Base-by-base conservation (phyloP, 1,140 invertebrate genomes). In the Nasonia vitripennis region DNA sequence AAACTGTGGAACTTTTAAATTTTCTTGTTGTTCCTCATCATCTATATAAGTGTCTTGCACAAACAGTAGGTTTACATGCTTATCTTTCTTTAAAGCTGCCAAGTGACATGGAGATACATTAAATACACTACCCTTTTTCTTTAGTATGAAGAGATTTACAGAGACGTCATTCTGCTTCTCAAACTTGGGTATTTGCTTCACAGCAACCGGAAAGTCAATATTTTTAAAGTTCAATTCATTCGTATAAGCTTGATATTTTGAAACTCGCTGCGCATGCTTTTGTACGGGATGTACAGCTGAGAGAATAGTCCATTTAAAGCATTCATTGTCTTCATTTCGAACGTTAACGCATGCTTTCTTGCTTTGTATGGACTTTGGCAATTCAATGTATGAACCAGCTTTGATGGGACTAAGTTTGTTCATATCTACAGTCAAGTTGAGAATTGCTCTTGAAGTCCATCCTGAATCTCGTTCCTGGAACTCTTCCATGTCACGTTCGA, bases 131-230 rank as follows among this genome's bases (percentile, higher is more conserved):
- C 23, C 20, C 51, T 70, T 71, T 41, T 86, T 81, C 37, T 55
- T 51, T 17, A 82, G 62, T 34, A 68, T 87, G 68, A 83, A 89
- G 2, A 89, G 88, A 87, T 90, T 90, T 12, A 89, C 78, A 3
- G 78, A 86, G 17, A 92, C 84, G 86, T 89, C 6, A 77, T 83
- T 83, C 34, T 62, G 71, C n/a, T 77, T 83, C 12, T 83, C 82
- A 77, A 83, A 83, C 77, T 77, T 83, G 0, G 37, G 11, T 9
- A 83, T 17, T 14, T 77, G 34, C 62, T 78, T 83, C 1, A 41
- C 3, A 7, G 2, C 5, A 1, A 77, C 62, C 23, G 74, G 55
- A 68, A 77, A 83, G 1, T 78, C 17, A 6, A 77, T 83, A 12
- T 55, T 55, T 23, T 45, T 83, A 17, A 83, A 34, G 34, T 34